A percentile compares a stretch with the other conserved stretches of the same genome.
These are phyloP conservation scores for Dolomedes plantarius DNA, from an alignment of 2,888 invertebrate genomes.

Conservation along the genomic window DNA sequence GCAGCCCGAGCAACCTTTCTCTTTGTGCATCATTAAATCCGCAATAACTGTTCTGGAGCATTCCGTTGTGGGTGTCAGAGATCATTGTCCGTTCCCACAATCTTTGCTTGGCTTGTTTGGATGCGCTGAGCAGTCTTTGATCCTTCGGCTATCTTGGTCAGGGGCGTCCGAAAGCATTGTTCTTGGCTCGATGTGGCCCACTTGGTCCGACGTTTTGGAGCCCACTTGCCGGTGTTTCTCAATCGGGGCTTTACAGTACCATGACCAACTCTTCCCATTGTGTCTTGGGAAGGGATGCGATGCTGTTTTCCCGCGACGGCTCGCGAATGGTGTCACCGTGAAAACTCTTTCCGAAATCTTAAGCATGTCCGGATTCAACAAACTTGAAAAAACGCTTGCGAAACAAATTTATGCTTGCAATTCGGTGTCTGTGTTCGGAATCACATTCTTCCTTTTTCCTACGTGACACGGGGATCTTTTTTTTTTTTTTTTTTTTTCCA, in stretches of 20 bases:
- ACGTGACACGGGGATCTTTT: no score
- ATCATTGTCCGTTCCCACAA: constrained; percentile 5
- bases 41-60: constrained; percentile 4
- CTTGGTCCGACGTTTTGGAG: not conserved
- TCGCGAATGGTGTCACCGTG: not conserved
- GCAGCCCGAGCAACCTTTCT: not conserved
- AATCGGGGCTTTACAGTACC: constrained; percentile 28
- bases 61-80: constrained; percentile 16
- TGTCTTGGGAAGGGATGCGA: constrained; percentile 49
- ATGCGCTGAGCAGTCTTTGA: constrained; percentile 27
- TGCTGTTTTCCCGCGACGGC: constrained; percentile 29
- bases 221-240: constrained; percentile 22
- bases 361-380: no score
- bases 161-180: constrained; percentile 16
- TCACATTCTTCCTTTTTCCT: no score
- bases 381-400: no score
- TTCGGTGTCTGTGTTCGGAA: no score
- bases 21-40: constrained; percentile 5
- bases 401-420: no score
- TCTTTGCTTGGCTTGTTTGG: constrained; percentile 17
- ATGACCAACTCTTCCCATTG: constrained; percentile 33
- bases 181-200: constrained; percentile 30
- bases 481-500: no score
- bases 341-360: no score
- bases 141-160: constrained; percentile 23